phyloP scores from a whole-genome alignment of 2,113 vertebrate species.

The Prunella fulvescens region DNA sequence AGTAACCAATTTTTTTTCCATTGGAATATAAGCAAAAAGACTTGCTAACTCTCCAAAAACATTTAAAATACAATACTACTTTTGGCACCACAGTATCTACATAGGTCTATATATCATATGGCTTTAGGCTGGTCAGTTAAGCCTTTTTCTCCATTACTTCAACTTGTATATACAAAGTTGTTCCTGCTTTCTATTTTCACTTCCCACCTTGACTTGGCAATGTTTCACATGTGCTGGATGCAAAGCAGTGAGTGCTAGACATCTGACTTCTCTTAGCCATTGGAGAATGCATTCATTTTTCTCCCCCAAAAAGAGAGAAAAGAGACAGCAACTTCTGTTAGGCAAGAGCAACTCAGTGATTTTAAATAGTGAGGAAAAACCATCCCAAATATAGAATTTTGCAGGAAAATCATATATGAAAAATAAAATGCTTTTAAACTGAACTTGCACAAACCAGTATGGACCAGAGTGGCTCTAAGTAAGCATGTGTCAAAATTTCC shows the following conservation, averaged over 20 bases:
- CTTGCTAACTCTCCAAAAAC: neutral
- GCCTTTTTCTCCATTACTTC: neutral
- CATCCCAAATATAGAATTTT: neutral
- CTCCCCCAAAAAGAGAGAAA: rapidly evolving
- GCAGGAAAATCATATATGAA: neutral
- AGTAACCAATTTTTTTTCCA: neutral
- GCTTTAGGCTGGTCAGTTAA: neutral
- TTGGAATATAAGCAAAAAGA: neutral
- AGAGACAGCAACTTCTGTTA: neutral
- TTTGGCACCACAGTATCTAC: neutral
- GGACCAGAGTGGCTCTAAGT: neutral
- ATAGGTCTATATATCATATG: neutral
- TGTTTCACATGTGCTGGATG: neutral
- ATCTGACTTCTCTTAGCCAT: neutral
- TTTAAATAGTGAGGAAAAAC: neutral
- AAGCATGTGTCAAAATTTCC: neutral
- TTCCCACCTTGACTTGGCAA: neutral
- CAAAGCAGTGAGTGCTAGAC: neutral
- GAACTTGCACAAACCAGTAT: neutral
- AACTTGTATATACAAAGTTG: neutral
- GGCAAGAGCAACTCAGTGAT: neutral
- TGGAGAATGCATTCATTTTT: neutral
- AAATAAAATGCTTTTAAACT: neutral
- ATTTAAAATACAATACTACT: neutral
- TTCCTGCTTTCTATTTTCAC: neutral